Percentiles rank a stretch among this genome's conserved stretches.
These are phyloP conservation scores for Bombus pascuorum DNA, from an alignment of 1,140 invertebrate genomes.

Conservation along the genomic window DNA sequence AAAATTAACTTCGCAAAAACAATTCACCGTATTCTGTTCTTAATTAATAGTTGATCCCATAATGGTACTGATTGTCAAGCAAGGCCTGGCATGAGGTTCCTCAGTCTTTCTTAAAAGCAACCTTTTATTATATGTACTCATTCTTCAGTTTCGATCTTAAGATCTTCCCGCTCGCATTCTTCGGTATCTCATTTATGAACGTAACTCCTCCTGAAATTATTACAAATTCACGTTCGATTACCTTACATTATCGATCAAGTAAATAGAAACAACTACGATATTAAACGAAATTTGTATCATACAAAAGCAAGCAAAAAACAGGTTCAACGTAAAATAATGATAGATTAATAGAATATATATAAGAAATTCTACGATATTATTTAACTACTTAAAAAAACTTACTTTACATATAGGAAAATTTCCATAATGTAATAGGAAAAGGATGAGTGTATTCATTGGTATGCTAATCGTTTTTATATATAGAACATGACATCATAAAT, in stretches of 20 bases:
- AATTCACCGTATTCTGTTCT: not conserved
- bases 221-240: not conserved
- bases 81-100: not conserved
- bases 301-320: not conserved
- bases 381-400: not conserved
- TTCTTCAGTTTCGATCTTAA: slow-evolving; percentile 82
- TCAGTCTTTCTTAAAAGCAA: too few species aligned
- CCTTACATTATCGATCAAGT: too few species aligned
- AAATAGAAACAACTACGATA: not conserved
- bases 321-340: not conserved
- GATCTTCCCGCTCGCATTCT: slow-evolving; percentile 87
- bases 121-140: slow-evolving; percentile 28
- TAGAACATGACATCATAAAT: too few species aligned
- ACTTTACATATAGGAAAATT: too few species aligned
- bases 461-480: too few species aligned
- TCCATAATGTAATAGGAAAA: too few species aligned
- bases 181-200: slow-evolving; percentile 85
- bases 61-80: slow-evolving; percentile 1
- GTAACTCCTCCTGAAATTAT: slow-evolving; percentile 81
- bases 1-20: not conserved
- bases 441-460: not conserved
- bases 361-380: too few species aligned
- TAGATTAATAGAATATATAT: not conserved
- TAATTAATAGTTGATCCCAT: not conserved
- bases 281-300: not conserved